These are phyloP conservation scores for Pseudois nayaur DNA, from an alignment of 2,113 vertebrate genomes.

Conservation along the genomic window DNA sequence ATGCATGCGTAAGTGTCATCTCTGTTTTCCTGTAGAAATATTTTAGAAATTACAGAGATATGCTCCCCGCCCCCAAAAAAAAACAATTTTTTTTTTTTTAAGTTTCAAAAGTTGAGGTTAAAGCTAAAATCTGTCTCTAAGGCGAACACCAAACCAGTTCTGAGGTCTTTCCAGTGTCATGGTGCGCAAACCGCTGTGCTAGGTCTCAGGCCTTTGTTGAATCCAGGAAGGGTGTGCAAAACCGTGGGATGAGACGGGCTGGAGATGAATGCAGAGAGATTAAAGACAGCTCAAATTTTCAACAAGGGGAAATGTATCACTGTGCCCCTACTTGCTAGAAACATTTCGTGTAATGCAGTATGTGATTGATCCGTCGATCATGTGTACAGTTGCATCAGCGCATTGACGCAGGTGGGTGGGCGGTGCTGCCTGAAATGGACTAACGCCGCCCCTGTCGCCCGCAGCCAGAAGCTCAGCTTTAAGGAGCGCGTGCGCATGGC, in stretches of 20 bases:
- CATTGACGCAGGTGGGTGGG: neutral
- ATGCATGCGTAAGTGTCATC: conserved; percentile 57
- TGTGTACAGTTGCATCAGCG: neutral
- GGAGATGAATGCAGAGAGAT: conserved; percentile 36
- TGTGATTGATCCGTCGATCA: neutral
- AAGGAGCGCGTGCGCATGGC: conserved; percentile 96
- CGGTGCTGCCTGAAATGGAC: conserved; percentile 25
- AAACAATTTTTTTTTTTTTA: neutral
- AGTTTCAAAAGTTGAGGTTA: conserved; percentile 42
- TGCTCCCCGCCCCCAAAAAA: neutral
- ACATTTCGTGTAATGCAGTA: neutral
- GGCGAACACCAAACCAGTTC: neutral
- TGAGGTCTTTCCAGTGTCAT: conserved; percentile 33
- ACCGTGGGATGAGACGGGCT: conserved; percentile 24
- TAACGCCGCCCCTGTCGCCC: conserved; percentile 73
- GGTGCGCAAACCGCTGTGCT: conserved; percentile 26
- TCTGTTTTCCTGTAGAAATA: conserved; percentile 62
- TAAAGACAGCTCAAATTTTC: conserved; percentile 39
- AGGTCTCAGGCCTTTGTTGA: conserved; percentile 37
- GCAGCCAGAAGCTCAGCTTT: conserved; percentile 96
- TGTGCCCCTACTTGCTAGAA: neutral
- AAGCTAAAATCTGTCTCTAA: conserved; percentile 25
- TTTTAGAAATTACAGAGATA: conserved; percentile 67
- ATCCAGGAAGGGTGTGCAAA: conserved; percentile 12
- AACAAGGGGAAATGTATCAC: conserved; percentile 19